Evolutionary conservation across 1,140 invertebrate species (phyloP).

Genomic region (Drosophila varians): DNA sequence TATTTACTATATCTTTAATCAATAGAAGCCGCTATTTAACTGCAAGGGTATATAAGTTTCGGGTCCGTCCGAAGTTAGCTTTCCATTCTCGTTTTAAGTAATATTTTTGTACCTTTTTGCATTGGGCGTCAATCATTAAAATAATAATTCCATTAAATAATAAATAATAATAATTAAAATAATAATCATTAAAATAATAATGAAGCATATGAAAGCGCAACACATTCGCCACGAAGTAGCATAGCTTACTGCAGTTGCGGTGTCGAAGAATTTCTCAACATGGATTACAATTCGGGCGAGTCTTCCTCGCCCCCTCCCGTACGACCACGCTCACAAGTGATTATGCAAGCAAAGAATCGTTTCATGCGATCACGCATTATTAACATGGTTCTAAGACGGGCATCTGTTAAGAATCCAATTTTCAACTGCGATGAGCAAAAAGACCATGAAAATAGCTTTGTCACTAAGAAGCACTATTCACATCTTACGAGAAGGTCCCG

Average conservation of each 20-base stretch:
- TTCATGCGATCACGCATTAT: slow-evolving; percentile 66
- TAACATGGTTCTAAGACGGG: slow-evolving; percentile 63
- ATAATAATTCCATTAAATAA: too few species aligned
- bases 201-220: slow-evolving; percentile 59
- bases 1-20: too few species aligned
- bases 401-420: slow-evolving; percentile 25
- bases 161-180: too few species aligned
- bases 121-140: too few species aligned
- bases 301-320: slow-evolving; percentile 32
- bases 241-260: slow-evolving; percentile 59
- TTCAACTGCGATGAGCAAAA: background rate
- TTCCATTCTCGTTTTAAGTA: too few species aligned
- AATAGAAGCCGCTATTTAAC: too few species aligned
- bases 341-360: slow-evolving; percentile 36
- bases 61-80: too few species aligned
- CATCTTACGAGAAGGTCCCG: slow-evolving; percentile 30
- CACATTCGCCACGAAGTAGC: slow-evolving; percentile 53
- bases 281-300: slow-evolving; percentile 53
- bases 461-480: slow-evolving; percentile 22
- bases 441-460: slow-evolving; percentile 16
- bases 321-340: slow-evolving; percentile 51
- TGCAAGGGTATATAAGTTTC: too few species aligned
- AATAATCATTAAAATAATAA: too few species aligned
- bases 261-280: slow-evolving; percentile 1
- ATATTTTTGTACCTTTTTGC: too few species aligned